Conservation (phyloP, 2,113 vertebrate species). For the Boleophthalmus pectinirostris region DNA sequence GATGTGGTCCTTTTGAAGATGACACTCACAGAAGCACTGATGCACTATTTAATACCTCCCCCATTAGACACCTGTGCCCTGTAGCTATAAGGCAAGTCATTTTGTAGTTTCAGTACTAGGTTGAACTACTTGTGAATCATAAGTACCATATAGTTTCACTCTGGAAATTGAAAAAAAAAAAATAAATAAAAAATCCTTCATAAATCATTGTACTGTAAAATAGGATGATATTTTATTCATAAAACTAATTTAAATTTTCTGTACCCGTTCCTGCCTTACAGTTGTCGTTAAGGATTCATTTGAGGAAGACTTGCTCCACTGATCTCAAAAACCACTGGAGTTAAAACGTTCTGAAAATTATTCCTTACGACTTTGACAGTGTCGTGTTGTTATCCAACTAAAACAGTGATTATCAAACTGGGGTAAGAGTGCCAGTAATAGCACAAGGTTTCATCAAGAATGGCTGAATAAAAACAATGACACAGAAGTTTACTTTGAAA, state of each 20-base stretch:
- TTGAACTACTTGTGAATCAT: background rate
- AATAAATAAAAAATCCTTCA: background rate
- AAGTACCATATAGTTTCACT: background rate
- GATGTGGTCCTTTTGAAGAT: background rate
- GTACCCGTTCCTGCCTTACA: background rate
- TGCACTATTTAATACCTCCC: background rate
- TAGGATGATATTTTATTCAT: background rate
- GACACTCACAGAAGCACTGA: background rate
- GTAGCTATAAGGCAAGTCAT: background rate
- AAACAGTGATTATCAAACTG: background rate
- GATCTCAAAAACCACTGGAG: background rate
- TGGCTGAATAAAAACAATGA: too few species aligned
- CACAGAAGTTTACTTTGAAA: too few species aligned
- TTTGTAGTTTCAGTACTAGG: background rate
- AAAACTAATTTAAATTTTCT: background rate
- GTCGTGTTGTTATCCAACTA: background rate
- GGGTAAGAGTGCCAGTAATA: too few species aligned
- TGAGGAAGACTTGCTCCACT: slow-evolving; percentile 19
- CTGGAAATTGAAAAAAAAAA: background rate
- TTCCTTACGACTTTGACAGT: background rate
- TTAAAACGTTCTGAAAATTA: slow-evolving; percentile 28
- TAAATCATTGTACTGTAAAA: slow-evolving; percentile 6
- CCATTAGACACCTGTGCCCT: background rate
- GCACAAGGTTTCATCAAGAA: too few species aligned
- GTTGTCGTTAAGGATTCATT: slow-evolving; percentile 1